Conservation (phyloP, 2,113 vertebrate genomes). For the Scatophagus argus region DNA sequence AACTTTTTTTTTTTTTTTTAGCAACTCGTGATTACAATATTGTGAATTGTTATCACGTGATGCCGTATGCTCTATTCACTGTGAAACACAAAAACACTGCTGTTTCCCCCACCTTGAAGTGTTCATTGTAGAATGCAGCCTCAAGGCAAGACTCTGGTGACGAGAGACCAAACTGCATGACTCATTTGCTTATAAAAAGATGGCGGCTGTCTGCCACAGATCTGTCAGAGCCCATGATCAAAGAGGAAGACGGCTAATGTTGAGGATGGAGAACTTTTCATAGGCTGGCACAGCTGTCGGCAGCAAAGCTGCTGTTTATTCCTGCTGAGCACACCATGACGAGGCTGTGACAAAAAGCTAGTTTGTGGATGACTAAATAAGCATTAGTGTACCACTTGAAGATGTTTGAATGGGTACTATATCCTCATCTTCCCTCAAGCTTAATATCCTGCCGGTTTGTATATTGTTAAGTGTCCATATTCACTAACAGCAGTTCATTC, state of each 20-base stretch:
- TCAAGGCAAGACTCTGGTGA: slow-evolving; percentile 49
- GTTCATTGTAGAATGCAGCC: slow-evolving; percentile 39
- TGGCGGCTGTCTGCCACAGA: slow-evolving; percentile 64
- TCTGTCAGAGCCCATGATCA: slow-evolving; percentile 68
- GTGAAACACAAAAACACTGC: slow-evolving; percentile 24
- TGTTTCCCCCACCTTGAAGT: slow-evolving; percentile 33
- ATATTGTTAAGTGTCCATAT: slow-evolving; percentile 26
- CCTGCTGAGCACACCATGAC: slow-evolving; percentile 46
- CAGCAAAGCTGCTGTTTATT: slow-evolving; percentile 55
- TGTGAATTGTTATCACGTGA: slow-evolving; percentile 20
- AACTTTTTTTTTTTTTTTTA: too few relatives aligned
- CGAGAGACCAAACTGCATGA: slow-evolving; percentile 52
- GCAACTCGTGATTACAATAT: too few relatives aligned
- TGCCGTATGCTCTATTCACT: not conserved
- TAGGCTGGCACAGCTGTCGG: slow-evolving; percentile 29
- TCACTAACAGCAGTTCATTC: slow-evolving; percentile 35
- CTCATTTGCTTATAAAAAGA: slow-evolving; percentile 72
- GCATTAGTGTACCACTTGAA: slow-evolving; percentile 51
- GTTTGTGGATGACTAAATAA: slow-evolving; percentile 58
- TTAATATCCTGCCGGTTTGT: slow-evolving; percentile 44
- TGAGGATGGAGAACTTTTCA: slow-evolving; percentile 58
- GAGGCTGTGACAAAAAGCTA: slow-evolving; percentile 43
- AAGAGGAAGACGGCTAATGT: slow-evolving; percentile 59
- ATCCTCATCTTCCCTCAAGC: slow-evolving; percentile 23
- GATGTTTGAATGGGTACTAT: slow-evolving; percentile 26